phyloP scores from a whole-genome alignment of 2,888 invertebrate species.

The Campoplex capitator region DNA sequence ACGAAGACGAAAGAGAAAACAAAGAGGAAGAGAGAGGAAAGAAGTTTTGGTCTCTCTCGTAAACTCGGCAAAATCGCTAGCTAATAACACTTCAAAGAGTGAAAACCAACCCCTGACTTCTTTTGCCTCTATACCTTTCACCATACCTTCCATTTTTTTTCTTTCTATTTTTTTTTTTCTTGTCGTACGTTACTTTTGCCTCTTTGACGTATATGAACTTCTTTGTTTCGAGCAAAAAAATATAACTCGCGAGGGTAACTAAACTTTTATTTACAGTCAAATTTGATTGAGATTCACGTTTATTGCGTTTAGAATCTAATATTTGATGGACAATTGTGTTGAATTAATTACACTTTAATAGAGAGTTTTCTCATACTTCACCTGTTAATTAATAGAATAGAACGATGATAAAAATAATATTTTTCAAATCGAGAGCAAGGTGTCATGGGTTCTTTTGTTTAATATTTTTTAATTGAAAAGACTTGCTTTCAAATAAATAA shows the following conservation, averaged over 20 bases:
- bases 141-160: constrained; percentile 13
- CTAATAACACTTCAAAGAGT: constrained; percentile 74
- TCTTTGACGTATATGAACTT: constrained; percentile 34
- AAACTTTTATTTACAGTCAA: constrained; percentile 4
- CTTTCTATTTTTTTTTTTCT: constrained; percentile 1
- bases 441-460: too few species aligned
- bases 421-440: too few species aligned
- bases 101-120: constrained; percentile 37
- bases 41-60: constrained; percentile 47
- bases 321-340: neutral
- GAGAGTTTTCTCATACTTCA: neutral
- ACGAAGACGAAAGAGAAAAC: constrained; percentile 12
- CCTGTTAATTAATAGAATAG: neutral
- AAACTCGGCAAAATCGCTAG: constrained; percentile 69
- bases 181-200: constrained; percentile 32
- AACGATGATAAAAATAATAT: too few species aligned
- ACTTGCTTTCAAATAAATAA: too few species aligned
- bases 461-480: too few species aligned
- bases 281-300: neutral
- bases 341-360: neutral
- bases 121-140: constrained; percentile 9
- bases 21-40: constrained; percentile 1
- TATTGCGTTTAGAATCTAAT: neutral
- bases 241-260: neutral
- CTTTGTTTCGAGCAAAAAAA: constrained; percentile 42